Evolutionary conservation across 2,888 invertebrate species (phyloP).

Genomic region (Nematopogon swammerdamellus): DNA sequence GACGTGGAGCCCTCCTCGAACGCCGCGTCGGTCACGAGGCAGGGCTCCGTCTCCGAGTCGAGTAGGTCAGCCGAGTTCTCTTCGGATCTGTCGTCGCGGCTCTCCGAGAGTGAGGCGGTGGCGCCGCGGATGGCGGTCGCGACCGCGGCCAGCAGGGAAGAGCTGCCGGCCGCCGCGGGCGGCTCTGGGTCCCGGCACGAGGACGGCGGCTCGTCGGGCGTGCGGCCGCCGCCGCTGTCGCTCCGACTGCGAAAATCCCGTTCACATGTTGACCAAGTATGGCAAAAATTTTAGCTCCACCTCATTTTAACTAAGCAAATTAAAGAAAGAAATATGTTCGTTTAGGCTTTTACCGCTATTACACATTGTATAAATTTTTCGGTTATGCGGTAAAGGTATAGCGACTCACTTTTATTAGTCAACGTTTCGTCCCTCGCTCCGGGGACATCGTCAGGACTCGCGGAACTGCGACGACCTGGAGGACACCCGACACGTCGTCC

Average conservation of each 20-base stretch:
- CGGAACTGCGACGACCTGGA: no score
- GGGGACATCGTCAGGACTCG: no score
- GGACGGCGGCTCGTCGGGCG: constrained; percentile 51
- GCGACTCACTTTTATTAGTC: no score
- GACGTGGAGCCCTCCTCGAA: constrained; percentile 52
- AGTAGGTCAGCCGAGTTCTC: constrained; percentile 75
- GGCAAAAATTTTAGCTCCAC: not conserved
- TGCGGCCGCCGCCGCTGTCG: constrained; percentile 66
- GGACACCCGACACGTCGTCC: no score
- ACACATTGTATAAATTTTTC: no score
- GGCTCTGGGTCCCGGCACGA: constrained; percentile 18
- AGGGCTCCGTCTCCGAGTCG: constrained; percentile 81
- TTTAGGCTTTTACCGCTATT: no score
- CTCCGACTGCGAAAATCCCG: constrained; percentile 47
- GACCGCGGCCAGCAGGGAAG: constrained; percentile 69
- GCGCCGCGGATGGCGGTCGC: constrained; percentile 39
- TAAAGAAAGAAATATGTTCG: no score
- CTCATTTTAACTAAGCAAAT: not conserved
- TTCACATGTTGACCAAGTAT: not conserved
- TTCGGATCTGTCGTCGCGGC: constrained; percentile 48
- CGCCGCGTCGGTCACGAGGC: constrained; percentile 77
- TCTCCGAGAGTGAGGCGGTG: constrained; percentile 11
- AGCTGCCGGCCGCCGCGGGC: constrained; percentile 30
- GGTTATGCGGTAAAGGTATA: no score
- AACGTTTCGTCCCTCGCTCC: no score